Conservation (phyloP, 2,888 invertebrate genomes). For the Meliscaeva auricollis region DNA sequence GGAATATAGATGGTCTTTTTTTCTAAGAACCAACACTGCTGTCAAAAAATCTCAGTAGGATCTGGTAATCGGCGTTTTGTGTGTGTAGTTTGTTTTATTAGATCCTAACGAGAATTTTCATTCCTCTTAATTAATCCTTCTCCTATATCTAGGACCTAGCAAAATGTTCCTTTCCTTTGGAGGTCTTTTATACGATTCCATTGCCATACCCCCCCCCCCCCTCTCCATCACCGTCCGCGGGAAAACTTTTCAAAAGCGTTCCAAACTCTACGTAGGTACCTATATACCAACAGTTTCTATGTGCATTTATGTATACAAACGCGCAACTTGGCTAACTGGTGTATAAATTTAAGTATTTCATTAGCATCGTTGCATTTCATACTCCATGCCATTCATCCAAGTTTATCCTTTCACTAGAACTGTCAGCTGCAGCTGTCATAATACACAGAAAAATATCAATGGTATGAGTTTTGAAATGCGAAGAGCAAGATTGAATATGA, state of each 20-base stretch:
- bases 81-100: conserved; percentile 22
- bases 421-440: conserved; percentile 66
- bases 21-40: too few species aligned
- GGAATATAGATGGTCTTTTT: too few species aligned
- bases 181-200: too few species aligned
- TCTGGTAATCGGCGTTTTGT: too few species aligned
- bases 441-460: conserved; percentile 45
- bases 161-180: conserved; percentile 10
- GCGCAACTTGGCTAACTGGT: conserved; percentile 55
- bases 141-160: background rate
- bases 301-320: background rate
- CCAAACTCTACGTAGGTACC: conserved; percentile 1
- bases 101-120: conserved; percentile 29
- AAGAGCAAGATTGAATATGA: conserved; percentile 41
- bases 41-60: too few species aligned
- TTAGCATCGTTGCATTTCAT: conserved; percentile 62
- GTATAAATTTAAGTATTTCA: conserved; percentile 60
- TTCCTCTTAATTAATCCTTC: conserved; percentile 34
- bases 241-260: conserved; percentile 15
- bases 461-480: conserved; percentile 14
- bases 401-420: conserved; percentile 48
- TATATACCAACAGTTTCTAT: background rate
- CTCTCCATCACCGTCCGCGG: background rate
- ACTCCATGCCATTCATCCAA: conserved; percentile 47
- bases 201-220: background rate